Evolutionary conservation across 2,113 vertebrate genomes (phyloP).

Genomic region (Callocephalon fimbriatum): DNA sequence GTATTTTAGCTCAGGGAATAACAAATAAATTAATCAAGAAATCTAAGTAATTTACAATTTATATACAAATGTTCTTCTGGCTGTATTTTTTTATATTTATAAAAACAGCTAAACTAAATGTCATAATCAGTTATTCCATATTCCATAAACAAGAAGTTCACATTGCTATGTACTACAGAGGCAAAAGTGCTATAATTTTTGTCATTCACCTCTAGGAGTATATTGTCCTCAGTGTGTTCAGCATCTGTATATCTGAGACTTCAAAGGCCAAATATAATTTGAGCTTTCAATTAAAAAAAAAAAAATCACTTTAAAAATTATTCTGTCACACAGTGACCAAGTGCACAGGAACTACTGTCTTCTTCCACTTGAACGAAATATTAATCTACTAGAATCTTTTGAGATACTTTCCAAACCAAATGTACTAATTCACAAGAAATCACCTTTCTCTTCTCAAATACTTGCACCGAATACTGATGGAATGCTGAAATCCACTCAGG

Average conservation of each 20-base stretch:
- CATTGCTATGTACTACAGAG: background rate
- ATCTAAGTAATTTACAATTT: background rate
- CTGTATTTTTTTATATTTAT: background rate
- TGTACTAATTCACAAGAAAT: conserved; percentile 3
- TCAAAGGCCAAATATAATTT: background rate
- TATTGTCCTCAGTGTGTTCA: background rate
- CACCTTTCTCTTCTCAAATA: background rate
- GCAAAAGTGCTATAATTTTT: background rate
- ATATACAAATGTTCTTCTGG: background rate
- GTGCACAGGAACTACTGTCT: background rate
- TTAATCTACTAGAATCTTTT: background rate
- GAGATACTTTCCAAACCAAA: conserved; percentile 36
- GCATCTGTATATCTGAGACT: background rate
- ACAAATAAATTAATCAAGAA: background rate
- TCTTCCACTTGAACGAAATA: conserved; percentile 20
- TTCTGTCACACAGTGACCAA: background rate
- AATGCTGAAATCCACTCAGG: background rate
- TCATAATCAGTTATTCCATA: background rate
- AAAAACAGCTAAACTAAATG: background rate
- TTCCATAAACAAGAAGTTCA: background rate
- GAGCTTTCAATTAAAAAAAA: background rate
- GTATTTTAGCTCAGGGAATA: background rate
- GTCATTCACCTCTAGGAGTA: background rate
- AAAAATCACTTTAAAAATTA: background rate
- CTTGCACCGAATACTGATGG: background rate